Base-by-base conservation (phyloP, 2,888 invertebrate genomes). In the Sminthurides aquaticus region DNA sequence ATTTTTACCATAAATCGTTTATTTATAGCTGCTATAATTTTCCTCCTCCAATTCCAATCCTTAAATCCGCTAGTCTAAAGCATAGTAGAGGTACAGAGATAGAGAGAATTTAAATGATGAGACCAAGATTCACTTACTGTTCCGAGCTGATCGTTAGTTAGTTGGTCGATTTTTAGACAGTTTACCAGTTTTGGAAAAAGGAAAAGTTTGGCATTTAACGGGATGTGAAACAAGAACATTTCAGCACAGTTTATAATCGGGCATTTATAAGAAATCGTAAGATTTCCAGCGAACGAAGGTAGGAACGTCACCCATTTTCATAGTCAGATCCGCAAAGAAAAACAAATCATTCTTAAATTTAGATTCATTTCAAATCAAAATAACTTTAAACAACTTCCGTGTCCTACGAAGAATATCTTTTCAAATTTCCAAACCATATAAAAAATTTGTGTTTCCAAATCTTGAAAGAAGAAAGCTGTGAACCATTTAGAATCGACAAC, bases 221-320 rank as follows among this genome's bases (percentile, higher is more conserved):
- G n/a, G 60, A 52, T 5, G n/a, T 52, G n/a, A n/a, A n/a, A n/a
- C 43, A 34, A 15, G 5, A 11, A 34, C 5, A 34, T 34, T 34
- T 34, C 43, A 34, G 43, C 43, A 34, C 43, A 34, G 15, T n/a
- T n/a, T 8, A 15, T 43, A 43, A 15, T 43, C 5, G 52, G n/a
- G 25, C 49, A 49, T 43, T 28, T 26, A 56, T 24, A 5, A 52
- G 52, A 52, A 26, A 20, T 18, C 2, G 11, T 3, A 26, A 3
- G 25, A n/a, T 24, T 26, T 24, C 57, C 52, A 60, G 29, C 61
- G 61, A 49, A 62, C 48, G 62, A 62, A 62, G 62, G 62, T 56
- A 62, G 62, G 62, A 62, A 62, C 62, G 62, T 62, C 56, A 57
- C 62, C 62, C 57, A 62, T 56, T 62, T 56, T 61, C 57, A 57